Percentiles rank a stretch among this genome's conserved stretches.
Evolutionary conservation across 1,140 invertebrate species (phyloP).

Genomic region (Drosophila burlai): DNA sequence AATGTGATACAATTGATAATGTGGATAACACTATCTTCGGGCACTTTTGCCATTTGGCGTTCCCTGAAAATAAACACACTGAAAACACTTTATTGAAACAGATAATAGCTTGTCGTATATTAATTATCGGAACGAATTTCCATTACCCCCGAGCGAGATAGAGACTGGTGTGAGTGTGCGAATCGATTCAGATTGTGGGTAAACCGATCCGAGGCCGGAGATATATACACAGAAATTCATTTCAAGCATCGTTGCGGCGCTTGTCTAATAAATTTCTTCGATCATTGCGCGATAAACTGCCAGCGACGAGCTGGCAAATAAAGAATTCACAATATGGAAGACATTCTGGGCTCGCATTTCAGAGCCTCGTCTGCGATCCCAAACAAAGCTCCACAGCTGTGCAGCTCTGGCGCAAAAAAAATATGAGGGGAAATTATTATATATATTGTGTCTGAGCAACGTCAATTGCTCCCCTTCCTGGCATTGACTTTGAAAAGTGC

Average conservation of each 20-base stretch:
- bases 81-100: slow-evolving; percentile 67
- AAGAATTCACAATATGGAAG: slow-evolving; percentile 47
- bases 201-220: slow-evolving; percentile 55
- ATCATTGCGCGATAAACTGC: slow-evolving; percentile 62
- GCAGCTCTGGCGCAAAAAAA: slow-evolving; percentile 8
- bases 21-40: slow-evolving; percentile 27
- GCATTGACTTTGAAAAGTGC: slow-evolving; percentile 74
- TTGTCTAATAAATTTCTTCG: slow-evolving; percentile 67
- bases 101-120: slow-evolving; percentile 76
- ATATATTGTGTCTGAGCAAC: slow-evolving; percentile 32
- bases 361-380: slow-evolving; percentile 8
- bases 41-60: slow-evolving; percentile 23
- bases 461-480: slow-evolving; percentile 53
- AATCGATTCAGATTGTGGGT: slow-evolving; percentile 46
- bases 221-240: slow-evolving; percentile 67
- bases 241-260: slow-evolving; percentile 69
- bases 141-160: slow-evolving; percentile 60
- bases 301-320: slow-evolving; percentile 39
- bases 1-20: no score
- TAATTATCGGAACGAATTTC: slow-evolving; percentile 81
- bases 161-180: slow-evolving; percentile 22
- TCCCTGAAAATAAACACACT: slow-evolving; percentile 51
- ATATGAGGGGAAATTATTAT: slow-evolving; percentile 14
- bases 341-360: slow-evolving; percentile 13
- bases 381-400: slow-evolving; percentile 53